These are phyloP conservation scores for Leptodon cayanensis DNA, from an alignment of 2,797 vertebrate species.

Conservation along the genomic window DNA sequence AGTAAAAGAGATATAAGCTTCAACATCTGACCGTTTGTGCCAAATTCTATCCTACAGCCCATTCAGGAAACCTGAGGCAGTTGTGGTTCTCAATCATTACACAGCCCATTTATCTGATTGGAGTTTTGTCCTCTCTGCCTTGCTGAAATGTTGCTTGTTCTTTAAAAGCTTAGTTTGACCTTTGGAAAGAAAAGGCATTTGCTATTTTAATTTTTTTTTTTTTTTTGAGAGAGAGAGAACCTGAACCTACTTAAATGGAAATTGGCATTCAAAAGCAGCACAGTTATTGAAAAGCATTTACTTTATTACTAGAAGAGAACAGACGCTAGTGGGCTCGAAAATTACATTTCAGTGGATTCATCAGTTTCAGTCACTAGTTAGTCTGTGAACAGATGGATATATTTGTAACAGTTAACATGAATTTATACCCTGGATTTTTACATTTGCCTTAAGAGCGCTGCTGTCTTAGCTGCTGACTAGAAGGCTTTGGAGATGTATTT, in stretches of 20 bases:
- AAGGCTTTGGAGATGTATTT: not conserved
- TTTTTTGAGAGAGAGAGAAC: not conserved
- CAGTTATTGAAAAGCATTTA: constrained; percentile 38
- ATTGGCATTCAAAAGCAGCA: constrained; percentile 23
- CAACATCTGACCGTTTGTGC: constrained; percentile 56
- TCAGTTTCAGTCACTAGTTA: constrained; percentile 55
- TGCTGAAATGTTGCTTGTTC: constrained; percentile 35
- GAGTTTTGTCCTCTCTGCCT: constrained; percentile 57
- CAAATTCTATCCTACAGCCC: constrained; percentile 38
- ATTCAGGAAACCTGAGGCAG: constrained; percentile 54
- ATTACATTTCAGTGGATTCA: constrained; percentile 35
- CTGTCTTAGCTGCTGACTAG: not conserved
- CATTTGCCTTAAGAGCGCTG: not conserved
- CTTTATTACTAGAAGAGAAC: constrained; percentile 20
- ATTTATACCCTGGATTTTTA: constrained; percentile 14
- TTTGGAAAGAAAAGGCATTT: constrained; percentile 47
- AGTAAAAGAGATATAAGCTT: constrained; percentile 69
- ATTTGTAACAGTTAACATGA: constrained; percentile 44
- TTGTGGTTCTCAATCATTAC: constrained; percentile 41
- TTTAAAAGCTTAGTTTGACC: constrained; percentile 57
- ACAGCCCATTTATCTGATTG: constrained; percentile 64
- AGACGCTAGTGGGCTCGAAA: constrained; percentile 24
- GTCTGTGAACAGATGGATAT: constrained; percentile 36
- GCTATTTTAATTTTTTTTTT: not conserved
- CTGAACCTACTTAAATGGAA: not conserved